Conservation (phyloP, 2,113 vertebrate genomes). For the Hymenochirus boettgeri region DNA sequence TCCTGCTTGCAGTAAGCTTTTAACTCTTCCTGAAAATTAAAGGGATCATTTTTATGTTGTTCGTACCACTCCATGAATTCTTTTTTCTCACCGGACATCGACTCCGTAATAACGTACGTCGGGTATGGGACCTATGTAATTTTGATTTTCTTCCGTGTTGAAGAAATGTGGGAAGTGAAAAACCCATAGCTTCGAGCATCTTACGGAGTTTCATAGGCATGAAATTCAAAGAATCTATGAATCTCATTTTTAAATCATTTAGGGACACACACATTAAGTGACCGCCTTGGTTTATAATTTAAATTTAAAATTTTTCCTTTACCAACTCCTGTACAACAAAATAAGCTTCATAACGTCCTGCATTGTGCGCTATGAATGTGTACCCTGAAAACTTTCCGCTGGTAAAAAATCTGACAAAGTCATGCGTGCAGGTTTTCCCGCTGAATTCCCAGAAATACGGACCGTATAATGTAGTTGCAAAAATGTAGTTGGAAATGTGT, state of each 20-base stretch:
- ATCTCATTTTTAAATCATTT: not conserved
- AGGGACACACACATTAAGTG: conserved; percentile 8
- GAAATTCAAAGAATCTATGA: conserved; percentile 22
- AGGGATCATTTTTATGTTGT: too few species aligned
- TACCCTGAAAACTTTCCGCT: conserved; percentile 6
- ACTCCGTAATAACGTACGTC: not conserved
- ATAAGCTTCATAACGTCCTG: conserved; percentile 10
- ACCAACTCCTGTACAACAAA: conserved; percentile 17
- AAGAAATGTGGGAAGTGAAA: conserved; percentile 39
- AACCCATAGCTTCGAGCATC: not conserved
- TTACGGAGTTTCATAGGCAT: conserved; percentile 1
- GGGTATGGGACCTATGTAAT: not conserved
- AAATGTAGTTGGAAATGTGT: conserved; percentile 14
- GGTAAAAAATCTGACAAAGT: conserved; percentile 5
- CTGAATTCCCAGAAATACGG: not conserved
- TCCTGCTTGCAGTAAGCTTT: too few species aligned
- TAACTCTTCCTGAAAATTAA: too few species aligned
- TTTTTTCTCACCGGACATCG: not conserved
- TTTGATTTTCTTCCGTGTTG: conserved; percentile 23
- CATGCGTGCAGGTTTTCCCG: conserved; percentile 7
- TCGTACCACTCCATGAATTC: too few species aligned
- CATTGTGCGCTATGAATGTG: conserved; percentile 22
- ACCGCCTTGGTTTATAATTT: not conserved
- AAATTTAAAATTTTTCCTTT: conserved; percentile 4
- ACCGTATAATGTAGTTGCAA: not conserved